Base-by-base conservation (phyloP, 2,888 invertebrate species). In the Sinelater perroti region DNA sequence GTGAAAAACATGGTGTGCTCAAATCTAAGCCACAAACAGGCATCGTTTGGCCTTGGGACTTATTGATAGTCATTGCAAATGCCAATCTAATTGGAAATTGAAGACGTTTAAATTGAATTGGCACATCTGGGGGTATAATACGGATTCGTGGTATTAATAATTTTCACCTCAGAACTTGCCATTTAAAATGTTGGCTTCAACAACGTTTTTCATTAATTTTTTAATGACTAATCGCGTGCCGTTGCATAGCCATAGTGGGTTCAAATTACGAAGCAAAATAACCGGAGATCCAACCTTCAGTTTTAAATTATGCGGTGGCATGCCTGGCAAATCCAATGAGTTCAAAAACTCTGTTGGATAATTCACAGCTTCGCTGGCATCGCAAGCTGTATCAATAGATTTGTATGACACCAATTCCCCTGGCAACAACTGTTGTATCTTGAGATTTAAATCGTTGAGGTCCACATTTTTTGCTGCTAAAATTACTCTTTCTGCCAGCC, bases 201-300 rank as follows among this genome's bases (percentile, higher is more conserved):
- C 7, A 7, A 24, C 24, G 24, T 24, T 24, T 6, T 24, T 24
- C 52, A 58, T 56, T 20, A 64, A 35, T 56, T 54, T 62, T 14
- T 49, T 62, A 33, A 63, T 38, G 21, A n/a, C n/a, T n/a, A n/a
- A n/a, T n/a, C n/a, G n/a, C n/a, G n/a, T n/a, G n/a, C n/a, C n/a
- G n/a, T n/a, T 71, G 63, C 67, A 70, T 20, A 70, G 66, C 61
- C 49, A 45, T 54, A 68, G 67, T 63, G 65, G 71, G 57, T 71
- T 70, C 31, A 72, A 45, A 49, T 74, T 73, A 59, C 70, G 67
- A 28, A 69, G 69, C 71, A 71, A 68, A 55, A 70, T 73, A 7
- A 71, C 62, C 61, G 64, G 62, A 2, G 67, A 66, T 50, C 69
- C 67, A 56, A 68, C 66, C 55, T 69, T 70, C 16, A 70, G 61